phyloP scores from a whole-genome alignment of 2,888 invertebrate species.

The Endomychus coccineus region DNA sequence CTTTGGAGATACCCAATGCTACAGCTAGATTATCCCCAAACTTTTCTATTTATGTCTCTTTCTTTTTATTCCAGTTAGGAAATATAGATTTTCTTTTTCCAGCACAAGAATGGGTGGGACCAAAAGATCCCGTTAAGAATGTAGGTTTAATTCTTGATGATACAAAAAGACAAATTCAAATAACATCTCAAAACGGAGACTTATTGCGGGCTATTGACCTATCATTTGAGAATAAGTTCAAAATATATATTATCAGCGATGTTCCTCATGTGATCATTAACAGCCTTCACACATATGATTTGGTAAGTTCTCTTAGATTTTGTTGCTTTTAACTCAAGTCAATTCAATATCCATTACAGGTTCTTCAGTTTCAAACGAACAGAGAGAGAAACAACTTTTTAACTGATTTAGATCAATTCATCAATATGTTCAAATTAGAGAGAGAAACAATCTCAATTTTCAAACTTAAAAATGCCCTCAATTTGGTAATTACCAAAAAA shows the following conservation, averaged over 20 bases:
- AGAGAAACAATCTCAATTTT: slow-evolving; percentile 30
- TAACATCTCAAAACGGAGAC: slow-evolving; percentile 39
- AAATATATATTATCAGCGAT: slow-evolving; percentile 39
- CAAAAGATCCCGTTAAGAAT: slow-evolving; percentile 33
- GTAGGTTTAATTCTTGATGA: slow-evolving; percentile 40
- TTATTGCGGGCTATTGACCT: slow-evolving; percentile 44
- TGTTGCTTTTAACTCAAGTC: neutral
- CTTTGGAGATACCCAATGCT: too few species aligned
- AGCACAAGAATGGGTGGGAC: slow-evolving; percentile 41
- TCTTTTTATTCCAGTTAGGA: neutral
- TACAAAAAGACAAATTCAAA: slow-evolving; percentile 37
- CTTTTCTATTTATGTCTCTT: neutral
- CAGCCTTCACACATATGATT: slow-evolving; percentile 47
- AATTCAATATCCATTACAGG: slow-evolving; percentile 29
- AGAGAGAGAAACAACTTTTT: slow-evolving; percentile 41
- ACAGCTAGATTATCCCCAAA: too few species aligned
- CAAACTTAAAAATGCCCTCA: slow-evolving; percentile 32
- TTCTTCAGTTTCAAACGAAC: slow-evolving; percentile 44
- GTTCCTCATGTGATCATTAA: slow-evolving; percentile 41
- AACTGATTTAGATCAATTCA: slow-evolving; percentile 38
- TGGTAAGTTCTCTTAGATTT: slow-evolving; percentile 40
- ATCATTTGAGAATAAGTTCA: slow-evolving; percentile 22
- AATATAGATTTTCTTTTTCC: slow-evolving; percentile 17
- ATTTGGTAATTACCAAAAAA: slow-evolving; percentile 43
- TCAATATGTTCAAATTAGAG: slow-evolving; percentile 27